Evolutionary conservation across 2,113 vertebrate species (phyloP), one percentile per base, ranked within the genome.

Genomic region (Scatophagus argus): DNA sequence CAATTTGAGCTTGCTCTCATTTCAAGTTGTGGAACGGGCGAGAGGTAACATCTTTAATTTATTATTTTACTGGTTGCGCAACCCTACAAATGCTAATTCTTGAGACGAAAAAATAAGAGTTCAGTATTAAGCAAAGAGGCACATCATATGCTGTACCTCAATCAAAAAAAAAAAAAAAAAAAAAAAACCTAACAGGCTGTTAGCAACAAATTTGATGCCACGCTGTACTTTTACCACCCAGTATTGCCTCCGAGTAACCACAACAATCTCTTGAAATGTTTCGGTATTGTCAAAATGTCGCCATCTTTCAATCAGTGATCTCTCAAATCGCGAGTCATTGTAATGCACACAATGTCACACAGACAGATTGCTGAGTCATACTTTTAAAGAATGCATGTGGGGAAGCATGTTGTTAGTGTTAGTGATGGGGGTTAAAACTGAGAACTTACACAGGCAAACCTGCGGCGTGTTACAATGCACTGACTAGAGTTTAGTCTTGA

Each of bases 381-480:
- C 60, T 61, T 38, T 31, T n/a, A n/a, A 4, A 56, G 51, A 29
- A 44, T 56, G 47, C 73, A 36, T 46, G n/a, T 59, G 59, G 64
- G 68, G 74, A 79, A 87, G 83, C 64, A 55, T 78, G 27, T 29
- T 44, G 38, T 82, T 81, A 83, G 79, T 56, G 70, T 89, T 82
- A 47, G 82, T 67, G 10, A 41, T 34, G 31, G 29, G 60, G 56
- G 44, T 58, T 70, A 41, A 65, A 81, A 81, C 31, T 5, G 72
- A 83, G 66, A 81, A 67, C 66, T 73, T 44, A 41, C 76, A 85
- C 62, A 81, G 70, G 51, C 58, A 32, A 70, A 71, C 94, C 93
- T 94, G 90, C 79, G 92, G 93, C 94, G 85, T 91, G 92, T 91
- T 95, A 95, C 94, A 90, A 96, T 95, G 93, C 93, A 91, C 94